Base-by-base conservation (phyloP, 2,797 vertebrate species). In the Hemibagrus guttatus region DNA sequence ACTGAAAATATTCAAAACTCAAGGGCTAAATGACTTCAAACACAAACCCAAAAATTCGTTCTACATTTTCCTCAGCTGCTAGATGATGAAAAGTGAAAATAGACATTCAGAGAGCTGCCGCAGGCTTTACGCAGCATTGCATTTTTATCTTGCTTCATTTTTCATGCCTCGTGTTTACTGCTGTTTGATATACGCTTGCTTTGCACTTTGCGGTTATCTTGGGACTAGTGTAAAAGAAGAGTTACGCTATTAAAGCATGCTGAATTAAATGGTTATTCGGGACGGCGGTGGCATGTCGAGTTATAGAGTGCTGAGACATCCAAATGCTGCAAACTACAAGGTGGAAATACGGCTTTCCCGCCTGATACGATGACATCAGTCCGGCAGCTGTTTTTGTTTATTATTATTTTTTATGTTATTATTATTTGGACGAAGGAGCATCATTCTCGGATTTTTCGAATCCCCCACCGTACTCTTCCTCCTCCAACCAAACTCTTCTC, bases 311-410 rank as follows among this genome's bases (percentile, higher is more conserved):
- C 17, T 2, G 8, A 35, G 35, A 19, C 2, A 35, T 69, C 42
- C 64, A 81, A 83, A 17, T 31, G 23, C 63, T 81, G n/a, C 19
- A 2, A 26, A 23, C 26, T 58, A 85, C 71, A 64, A 26, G 28
- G 2, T n/a, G 12, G 58, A 35, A 26, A n/a, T 28, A 1, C 17
- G 39, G 46, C 8, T 84, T 89, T 85, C 79, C 76, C 49, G 21
- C 31, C 28, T 49, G 16, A 78, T 46, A 64, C 68, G n/a, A 71
- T 85, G 76, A 87, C 79, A 84, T 84, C 78, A 75, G 78, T 31
- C 78, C n/a, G 35, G 81, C 87, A 90, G 86, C 87, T 89, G 83
- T 87, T 89, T 84, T 21, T n/a, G n/a, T n/a, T n/a, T n/a, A n/a
- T n/a, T n/a, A n/a, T n/a, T n/a, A n/a, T n/a, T n/a, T n/a, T n/a